Evolutionary conservation across 2,888 invertebrate genomes (phyloP), one percentile per base, ranked within the genome.

Genomic region (Ochropleura plecta): DNA sequence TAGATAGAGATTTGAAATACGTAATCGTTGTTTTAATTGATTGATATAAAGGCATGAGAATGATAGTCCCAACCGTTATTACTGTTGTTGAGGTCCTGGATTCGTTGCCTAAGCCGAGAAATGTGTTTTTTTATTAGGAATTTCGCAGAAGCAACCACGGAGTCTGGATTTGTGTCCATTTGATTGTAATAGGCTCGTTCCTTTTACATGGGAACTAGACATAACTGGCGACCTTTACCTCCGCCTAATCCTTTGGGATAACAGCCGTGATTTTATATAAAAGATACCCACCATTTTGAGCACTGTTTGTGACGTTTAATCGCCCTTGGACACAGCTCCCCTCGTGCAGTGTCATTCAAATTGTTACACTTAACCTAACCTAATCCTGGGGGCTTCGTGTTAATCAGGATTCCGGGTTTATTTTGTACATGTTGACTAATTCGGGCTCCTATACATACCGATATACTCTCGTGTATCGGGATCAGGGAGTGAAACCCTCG

Each of bases 401-500:
- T 79, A 63, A 81, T 83, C 79, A 73, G 69, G 67, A 59, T 79
- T 62, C 59, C 49, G 66, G 48, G 65, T 73, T 70, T 66, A 78
- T 66, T 67, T 73, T 53, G 79, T 55, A 44, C 62, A 62, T 65
- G 53, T 69, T 63, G 65, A 53, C 68, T 63, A 59, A 81, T 67
- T 76, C 53, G 40, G 40, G 20, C n/a, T 53, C 44, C 65, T 65
- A 59, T n/a, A 20, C 5, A 14, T 51, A 60, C 20, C 30, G 30
- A 59, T 48, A 46, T 30, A 49, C 18, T 18, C 12, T 2, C 3
- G 7, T 44, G 30, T 49, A 12, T 55, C 9, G 5, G 7, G 40
- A 16, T 48, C 10, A 18, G 20, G 18, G 57, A 42, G n/a, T 51
- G 42, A 70, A 48, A 46, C 20, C 60, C n/a, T 59, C 78, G 18